Percentiles rank a stretch among this genome's conserved stretches.
Evolutionary conservation across 2,888 invertebrate genomes (phyloP).

Genomic region (Noctuana brunneofusca): DNA sequence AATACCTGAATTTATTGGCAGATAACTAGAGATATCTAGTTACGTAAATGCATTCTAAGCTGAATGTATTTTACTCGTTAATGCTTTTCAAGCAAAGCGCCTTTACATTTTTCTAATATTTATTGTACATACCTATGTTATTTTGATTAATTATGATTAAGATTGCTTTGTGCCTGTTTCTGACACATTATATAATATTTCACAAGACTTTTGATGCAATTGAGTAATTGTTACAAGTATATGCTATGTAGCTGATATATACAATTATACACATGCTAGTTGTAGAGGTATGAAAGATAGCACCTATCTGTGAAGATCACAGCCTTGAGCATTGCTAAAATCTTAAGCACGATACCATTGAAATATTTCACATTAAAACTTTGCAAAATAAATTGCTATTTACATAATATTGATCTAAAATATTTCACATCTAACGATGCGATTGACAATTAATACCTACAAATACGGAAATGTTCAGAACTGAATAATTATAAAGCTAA

Average conservation of each 20-base stretch:
- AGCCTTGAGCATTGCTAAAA: conserved; percentile 26
- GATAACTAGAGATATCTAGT: conserved; percentile 20
- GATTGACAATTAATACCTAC: not conserved
- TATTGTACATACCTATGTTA: too few species aligned
- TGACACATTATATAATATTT: conserved; percentile 1
- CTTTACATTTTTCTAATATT: too few species aligned
- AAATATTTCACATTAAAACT: not conserved
- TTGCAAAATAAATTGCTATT: not conserved
- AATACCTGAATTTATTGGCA: conserved; percentile 22
- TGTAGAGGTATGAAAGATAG: conserved; percentile 2
- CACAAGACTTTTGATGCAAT: not conserved
- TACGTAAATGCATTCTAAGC: conserved; percentile 24
- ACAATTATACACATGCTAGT: too few species aligned
- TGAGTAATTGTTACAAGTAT: not conserved
- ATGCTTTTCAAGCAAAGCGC: not conserved
- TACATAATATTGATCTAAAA: conserved; percentile 8
- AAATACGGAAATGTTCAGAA: not conserved
- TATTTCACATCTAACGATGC: conserved; percentile 1
- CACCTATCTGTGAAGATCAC: conserved; percentile 2
- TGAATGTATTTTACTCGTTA: conserved; percentile 2
- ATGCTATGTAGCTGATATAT: not conserved
- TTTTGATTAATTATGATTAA: too few species aligned
- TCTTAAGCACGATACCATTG: conserved; percentile 9
- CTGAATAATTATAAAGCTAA: not conserved
- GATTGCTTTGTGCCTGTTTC: too few species aligned